phyloP scores from a whole-genome alignment of 2,888 invertebrate species.

The Podotricha telesiphe region DNA sequence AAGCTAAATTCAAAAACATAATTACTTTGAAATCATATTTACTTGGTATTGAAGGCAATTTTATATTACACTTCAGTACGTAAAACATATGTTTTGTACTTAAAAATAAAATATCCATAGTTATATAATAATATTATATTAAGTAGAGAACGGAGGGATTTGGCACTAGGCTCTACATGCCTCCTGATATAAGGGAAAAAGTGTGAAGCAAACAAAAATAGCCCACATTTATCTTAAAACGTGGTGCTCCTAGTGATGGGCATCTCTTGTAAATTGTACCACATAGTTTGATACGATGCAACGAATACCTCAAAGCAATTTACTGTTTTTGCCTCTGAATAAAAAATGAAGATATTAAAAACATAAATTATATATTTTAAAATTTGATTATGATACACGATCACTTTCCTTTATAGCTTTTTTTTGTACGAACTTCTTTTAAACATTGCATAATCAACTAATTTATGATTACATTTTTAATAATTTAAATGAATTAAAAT shows the following conservation, averaged over 20 bases:
- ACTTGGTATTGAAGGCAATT: no score
- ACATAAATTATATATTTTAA: constrained; percentile 2
- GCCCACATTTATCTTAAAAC: neutral
- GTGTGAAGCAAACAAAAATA: neutral
- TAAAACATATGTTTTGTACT: no score
- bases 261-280: constrained; percentile 30
- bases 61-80: no score
- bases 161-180: no score
- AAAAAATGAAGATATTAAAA: constrained; percentile 17
- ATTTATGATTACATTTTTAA: neutral
- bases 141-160: no score
- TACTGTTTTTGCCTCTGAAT: constrained; percentile 23
- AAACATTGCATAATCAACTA: constrained; percentile 9
- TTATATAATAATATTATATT: no score
- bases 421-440: neutral
- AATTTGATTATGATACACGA: constrained; percentile 12
- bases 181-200: no score
- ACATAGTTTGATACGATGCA: constrained; percentile 27
- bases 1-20: no score
- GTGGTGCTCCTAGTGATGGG: constrained; percentile 3
- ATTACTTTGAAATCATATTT: no score
- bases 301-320: constrained; percentile 30
- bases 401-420: neutral
- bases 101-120: no score
- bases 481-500: neutral